phyloP scores from a whole-genome alignment of 1,140 invertebrate species.

The Panulirus ornatus region DNA sequence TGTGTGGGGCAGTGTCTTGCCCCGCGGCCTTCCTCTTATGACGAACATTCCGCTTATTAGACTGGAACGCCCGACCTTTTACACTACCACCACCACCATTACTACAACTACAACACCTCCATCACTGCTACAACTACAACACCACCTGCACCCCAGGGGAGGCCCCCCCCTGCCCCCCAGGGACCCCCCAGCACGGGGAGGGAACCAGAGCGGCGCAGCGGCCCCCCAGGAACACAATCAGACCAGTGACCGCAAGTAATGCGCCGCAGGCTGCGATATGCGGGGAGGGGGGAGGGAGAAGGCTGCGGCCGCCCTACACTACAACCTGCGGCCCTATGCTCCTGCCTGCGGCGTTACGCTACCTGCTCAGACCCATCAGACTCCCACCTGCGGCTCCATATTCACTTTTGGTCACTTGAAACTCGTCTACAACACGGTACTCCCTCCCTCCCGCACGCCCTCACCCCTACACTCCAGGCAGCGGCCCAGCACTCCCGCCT shows the following conservation, averaged over 20 bases:
- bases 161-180: no score
- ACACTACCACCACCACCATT: neutral
- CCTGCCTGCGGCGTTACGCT: neutral
- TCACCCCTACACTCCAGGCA: neutral
- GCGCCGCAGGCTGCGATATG: no score
- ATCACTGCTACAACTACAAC: no score
- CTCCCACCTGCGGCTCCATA: neutral
- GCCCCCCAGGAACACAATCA: conserved; percentile 18
- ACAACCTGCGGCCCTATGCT: neutral
- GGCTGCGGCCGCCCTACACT: neutral
- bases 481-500: neutral
- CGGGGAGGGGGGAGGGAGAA: no score
- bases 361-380: neutral
- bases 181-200: no score
- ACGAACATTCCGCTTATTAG: no score
- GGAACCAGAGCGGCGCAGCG: no score
- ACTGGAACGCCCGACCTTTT: no score
- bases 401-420: no score
- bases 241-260: conserved; percentile 17
- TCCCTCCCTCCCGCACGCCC: no score
- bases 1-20: neutral
- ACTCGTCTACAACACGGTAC: no score
- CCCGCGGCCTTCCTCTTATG: neutral
- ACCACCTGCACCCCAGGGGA: neutral
- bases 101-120: neutral